These are phyloP conservation scores for Uropetala carovei DNA, from an alignment of 2,888 invertebrate species.

Conservation along the genomic window DNA sequence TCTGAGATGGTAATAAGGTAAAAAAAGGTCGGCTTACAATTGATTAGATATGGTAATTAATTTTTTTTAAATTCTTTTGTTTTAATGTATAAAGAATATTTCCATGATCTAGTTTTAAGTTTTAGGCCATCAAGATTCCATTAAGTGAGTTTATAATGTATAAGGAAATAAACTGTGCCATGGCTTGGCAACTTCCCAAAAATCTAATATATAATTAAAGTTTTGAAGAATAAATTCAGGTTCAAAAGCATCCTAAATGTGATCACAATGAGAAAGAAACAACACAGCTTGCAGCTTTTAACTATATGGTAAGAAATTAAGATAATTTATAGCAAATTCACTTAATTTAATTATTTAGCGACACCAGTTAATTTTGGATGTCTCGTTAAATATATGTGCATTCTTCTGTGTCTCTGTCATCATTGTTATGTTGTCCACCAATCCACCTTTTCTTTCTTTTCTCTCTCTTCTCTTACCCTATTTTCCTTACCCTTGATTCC, in stretches of 20 bases:
- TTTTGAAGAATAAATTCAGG: too few species aligned
- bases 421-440: constrained; percentile 8
- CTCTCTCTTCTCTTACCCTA: constrained; percentile 25
- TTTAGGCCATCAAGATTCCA: too few species aligned
- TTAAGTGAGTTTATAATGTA: too few species aligned
- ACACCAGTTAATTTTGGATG: not conserved
- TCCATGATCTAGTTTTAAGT: too few species aligned
- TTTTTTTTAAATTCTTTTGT: not conserved
- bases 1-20: too few species aligned
- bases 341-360: not conserved
- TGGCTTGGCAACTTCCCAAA: too few species aligned
- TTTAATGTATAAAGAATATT: not conserved
- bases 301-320: not conserved
- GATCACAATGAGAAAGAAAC: not conserved
- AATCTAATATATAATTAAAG: too few species aligned
- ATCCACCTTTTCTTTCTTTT: constrained; percentile 56
- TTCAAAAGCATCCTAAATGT: too few species aligned
- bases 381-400: not conserved
- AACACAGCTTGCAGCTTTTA: not conserved
- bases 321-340: too few species aligned
- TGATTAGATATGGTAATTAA: too few species aligned
- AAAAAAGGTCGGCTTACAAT: too few species aligned
- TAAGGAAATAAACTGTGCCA: too few species aligned
- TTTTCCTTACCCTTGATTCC: not conserved
- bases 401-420: not conserved